Conservation (phyloP, 2,888 invertebrate species). For the Patella pellucida region DNA sequence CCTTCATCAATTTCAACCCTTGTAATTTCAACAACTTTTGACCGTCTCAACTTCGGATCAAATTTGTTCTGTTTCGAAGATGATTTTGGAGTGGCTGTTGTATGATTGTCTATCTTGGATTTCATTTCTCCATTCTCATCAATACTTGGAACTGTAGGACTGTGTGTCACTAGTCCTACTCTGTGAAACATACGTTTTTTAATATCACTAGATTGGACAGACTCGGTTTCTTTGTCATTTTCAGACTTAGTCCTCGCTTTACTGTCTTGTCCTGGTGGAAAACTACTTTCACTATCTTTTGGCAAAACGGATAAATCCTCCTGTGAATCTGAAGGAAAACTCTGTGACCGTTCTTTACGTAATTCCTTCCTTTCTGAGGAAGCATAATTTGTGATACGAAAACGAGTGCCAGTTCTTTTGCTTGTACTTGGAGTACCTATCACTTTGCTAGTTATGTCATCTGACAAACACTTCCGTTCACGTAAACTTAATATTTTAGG, state of each 20-base stretch:
- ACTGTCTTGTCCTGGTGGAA: slow-evolving; percentile 38
- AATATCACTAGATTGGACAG: not conserved
- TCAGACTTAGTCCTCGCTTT: slow-evolving; percentile 36
- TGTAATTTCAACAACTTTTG: not conserved
- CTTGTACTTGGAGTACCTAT: slow-evolving; percentile 4
- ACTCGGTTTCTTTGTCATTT: slow-evolving; percentile 14
- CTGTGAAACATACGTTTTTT: slow-evolving; percentile 1
- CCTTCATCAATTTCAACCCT: slow-evolving; percentile 12
- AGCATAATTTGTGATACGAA: slow-evolving; percentile 13
- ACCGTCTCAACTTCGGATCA: not conserved
- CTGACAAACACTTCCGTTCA: slow-evolving; percentile 46
- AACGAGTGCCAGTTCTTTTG: slow-evolving; percentile 21
- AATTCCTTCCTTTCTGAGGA: slow-evolving; percentile 22
- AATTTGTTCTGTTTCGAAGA: not conserved
- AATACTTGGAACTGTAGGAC: not conserved
- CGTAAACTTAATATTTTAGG: slow-evolving; percentile 32
- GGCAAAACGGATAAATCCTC: slow-evolving; percentile 35
- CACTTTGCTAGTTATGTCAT: slow-evolving; percentile 41
- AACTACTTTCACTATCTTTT: slow-evolving; percentile 28
- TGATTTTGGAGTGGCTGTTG: not conserved
- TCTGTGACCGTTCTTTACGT: slow-evolving; percentile 36
- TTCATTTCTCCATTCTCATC: slow-evolving; percentile 12
- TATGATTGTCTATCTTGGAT: slow-evolving; percentile 3
- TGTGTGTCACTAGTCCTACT: not conserved
- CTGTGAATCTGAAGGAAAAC: slow-evolving; percentile 33